Base-by-base conservation (phyloP, 2,113 vertebrate genomes). In the Tor tambroides region DNA sequence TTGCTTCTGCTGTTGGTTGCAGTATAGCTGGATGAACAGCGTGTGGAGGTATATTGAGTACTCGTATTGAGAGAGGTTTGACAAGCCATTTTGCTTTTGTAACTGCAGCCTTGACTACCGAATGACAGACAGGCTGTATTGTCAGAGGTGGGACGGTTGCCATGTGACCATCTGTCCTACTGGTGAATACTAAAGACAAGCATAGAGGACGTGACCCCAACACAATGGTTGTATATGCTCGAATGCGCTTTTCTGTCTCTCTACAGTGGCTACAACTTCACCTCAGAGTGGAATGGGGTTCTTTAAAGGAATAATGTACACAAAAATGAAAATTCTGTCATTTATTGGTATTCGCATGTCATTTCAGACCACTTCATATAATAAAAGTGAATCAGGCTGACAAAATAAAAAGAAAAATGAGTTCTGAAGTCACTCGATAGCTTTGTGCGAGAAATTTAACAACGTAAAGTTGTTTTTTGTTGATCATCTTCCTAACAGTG, bases 161-260 rank as follows among this genome's bases (percentile, higher is more conserved):
- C 87, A 89, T 63, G 38, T 84, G 85, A 86, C 86, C 72, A 80
- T 87, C 81, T 84, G 81, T 51, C 79, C 69, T 15, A 26, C 23
- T 32, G 71, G 23, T 21, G 56, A 65, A 30, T 46, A 23, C 38
- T 78, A 85, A 63, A 71, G 51, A 76, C 12, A 69, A 71, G 59
- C 15, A 63, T 23, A 28, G 63, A 84, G 67, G 86, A 83, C 78
- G 49, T 63, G 61, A 67, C 54, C 82, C 26, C n/a, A 6, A 46
- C 51, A 26, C 43, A 79, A 56, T 26, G 3, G 63, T 65, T 76
- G 63, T 56, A 56, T 14, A n/a, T 65, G 80, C 28, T 79, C 54
- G 2, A 9, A 14, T 43, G 43, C 54, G 5, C n/a, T 56, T 49
- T 85, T 83, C 61, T 83, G 9, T 82, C 46, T 38, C 41, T 51